Percentiles rank a stretch among this genome's conserved stretches.
Evolutionary conservation across 2,888 invertebrate genomes (phyloP).

Genomic region (Drosophila ustulata): DNA sequence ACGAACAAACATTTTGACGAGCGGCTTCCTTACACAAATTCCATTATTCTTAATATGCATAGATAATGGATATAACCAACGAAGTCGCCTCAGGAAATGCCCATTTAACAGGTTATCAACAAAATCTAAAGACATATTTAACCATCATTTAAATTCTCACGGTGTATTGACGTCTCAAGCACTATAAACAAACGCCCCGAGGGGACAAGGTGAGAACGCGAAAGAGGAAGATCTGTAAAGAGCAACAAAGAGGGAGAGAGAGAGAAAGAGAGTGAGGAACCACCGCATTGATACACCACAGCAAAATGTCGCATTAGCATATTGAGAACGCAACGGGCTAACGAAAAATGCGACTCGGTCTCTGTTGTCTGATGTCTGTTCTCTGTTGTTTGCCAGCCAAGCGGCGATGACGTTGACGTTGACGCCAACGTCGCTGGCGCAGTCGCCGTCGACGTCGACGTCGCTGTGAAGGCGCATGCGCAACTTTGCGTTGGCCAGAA

Average conservation of each 20-base stretch:
- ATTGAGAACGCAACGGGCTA: constrained; percentile 72
- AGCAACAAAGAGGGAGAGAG: background rate
- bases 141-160: constrained; percentile 62
- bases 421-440: constrained; percentile 1
- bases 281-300: constrained; percentile 42
- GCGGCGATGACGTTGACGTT: constrained; percentile 38
- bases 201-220: background rate
- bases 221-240: background rate
- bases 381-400: constrained; percentile 60
- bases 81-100: constrained; percentile 33
- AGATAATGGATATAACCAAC: background rate
- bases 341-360: constrained; percentile 64
- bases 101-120: constrained; percentile 41
- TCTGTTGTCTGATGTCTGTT: constrained; percentile 49
- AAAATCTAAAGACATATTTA: constrained; percentile 41
- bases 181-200: constrained; percentile 64
- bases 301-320: constrained; percentile 81
- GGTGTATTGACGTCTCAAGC: constrained; percentile 71
- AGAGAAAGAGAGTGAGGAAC: constrained; percentile 27
- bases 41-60: constrained; percentile 1
- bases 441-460: constrained; percentile 10
- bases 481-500: constrained; percentile 64
- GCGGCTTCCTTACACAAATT: background rate
- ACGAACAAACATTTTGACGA: background rate
- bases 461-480: constrained; percentile 60